A percentile compares a stretch with the other conserved stretches of the same genome.
phyloP scores from a whole-genome alignment of 1,140 invertebrate genomes.

The Apis florea region DNA sequence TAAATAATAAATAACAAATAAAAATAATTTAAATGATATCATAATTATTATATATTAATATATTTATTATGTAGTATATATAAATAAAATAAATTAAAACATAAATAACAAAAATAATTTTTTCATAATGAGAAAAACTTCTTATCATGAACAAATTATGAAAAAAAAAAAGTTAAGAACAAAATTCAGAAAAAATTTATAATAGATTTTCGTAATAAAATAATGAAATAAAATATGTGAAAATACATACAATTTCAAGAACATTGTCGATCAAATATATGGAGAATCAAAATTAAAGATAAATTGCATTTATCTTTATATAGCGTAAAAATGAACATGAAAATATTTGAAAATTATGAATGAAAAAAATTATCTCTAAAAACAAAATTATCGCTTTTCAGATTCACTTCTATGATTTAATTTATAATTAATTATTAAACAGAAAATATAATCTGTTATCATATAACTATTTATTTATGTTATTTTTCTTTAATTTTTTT shows the following conservation, averaged over 20 bases:
- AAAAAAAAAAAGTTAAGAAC: background rate
- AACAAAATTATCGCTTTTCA: no score
- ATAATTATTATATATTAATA: conserved; percentile 36
- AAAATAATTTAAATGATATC: background rate
- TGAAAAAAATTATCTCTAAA: background rate
- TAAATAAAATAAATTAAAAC: conserved; percentile 14
- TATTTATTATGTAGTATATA: background rate
- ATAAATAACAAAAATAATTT: conserved; percentile 26
- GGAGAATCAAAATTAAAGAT: background rate
- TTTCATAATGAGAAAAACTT: background rate
- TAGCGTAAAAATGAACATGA: no score
- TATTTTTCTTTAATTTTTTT: background rate
- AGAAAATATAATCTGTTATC: no score
- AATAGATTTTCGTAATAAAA: conserved; percentile 31
- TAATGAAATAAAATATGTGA: background rate
- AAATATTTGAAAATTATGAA: background rate
- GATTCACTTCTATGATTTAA: background rate
- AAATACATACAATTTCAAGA: background rate
- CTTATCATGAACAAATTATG: background rate
- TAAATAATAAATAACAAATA: background rate
- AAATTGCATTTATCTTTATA: background rate
- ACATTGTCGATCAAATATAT: background rate
- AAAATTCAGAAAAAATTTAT: background rate
- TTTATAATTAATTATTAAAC: background rate
- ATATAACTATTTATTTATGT: background rate